Evolutionary conservation across 2,113 vertebrate genomes (phyloP).

Genomic region (Leucopternis melanops): DNA sequence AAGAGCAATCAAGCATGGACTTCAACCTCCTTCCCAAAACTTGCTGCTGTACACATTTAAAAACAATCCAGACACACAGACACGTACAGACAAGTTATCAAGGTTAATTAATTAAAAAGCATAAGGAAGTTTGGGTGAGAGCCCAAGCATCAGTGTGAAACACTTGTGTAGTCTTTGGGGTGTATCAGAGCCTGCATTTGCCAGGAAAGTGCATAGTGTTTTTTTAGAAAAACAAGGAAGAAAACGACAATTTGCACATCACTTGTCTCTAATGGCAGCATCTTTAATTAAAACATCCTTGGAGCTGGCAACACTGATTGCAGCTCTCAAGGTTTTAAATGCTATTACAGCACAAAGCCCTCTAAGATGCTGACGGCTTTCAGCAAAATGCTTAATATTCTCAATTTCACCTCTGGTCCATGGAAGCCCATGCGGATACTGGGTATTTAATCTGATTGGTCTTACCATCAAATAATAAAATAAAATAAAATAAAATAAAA

Average conservation of each 20-base stretch:
- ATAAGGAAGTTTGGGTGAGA: not conserved
- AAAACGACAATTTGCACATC: not conserved
- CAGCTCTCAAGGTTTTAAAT: not conserved
- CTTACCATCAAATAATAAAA: not conserved
- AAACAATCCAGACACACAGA: not conserved
- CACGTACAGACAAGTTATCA: not conserved
- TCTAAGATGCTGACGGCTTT: not conserved
- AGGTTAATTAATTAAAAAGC: not conserved
- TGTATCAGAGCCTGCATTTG: not conserved
- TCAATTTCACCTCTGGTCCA: not conserved
- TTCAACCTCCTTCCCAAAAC: not conserved
- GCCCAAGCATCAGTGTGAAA: not conserved
- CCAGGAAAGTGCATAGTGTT: not conserved
- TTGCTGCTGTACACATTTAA: not conserved
- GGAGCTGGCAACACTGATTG: not conserved
- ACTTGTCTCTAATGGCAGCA: not conserved
- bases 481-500: not conserved
- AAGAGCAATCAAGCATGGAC: rapidly evolving
- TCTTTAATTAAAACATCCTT: not conserved
- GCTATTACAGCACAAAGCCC: not conserved
- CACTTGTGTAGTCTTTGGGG: not conserved
- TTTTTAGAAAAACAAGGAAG: not conserved
- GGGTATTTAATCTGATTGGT: not conserved
- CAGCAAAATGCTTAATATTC: not conserved
- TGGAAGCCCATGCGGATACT: not conserved